Evolutionary conservation across 2,113 vertebrate species (phyloP).

Genomic region (Cardinalis cardinalis): DNA sequence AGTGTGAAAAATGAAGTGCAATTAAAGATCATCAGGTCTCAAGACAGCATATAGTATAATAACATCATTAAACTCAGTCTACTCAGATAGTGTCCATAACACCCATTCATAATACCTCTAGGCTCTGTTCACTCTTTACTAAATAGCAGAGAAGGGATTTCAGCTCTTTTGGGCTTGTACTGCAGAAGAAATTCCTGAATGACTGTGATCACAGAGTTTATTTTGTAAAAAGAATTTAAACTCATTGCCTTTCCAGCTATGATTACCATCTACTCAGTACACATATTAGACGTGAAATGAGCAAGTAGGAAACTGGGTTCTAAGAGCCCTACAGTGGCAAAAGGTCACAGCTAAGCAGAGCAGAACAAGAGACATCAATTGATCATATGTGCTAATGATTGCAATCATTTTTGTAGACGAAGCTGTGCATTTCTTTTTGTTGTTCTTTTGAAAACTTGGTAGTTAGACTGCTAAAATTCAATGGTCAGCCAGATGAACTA

Average conservation of each 20-base stretch:
- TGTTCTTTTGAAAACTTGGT: background rate
- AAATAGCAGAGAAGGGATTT: background rate
- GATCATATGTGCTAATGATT: background rate
- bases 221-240: background rate
- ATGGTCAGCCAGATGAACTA: background rate
- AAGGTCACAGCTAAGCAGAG: background rate
- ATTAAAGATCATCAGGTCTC: background rate
- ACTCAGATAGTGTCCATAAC: background rate
- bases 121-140: background rate
- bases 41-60: background rate
- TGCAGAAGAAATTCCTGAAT: background rate
- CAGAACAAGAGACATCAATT: background rate
- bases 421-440: background rate
- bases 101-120: background rate
- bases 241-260: background rate
- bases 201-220: background rate
- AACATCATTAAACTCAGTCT: accelerated
- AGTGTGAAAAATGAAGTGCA: background rate
- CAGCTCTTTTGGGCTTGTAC: background rate
- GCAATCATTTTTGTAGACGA: background rate
- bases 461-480: background rate
- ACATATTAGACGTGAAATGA: background rate
- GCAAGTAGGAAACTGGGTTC: background rate
- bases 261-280: background rate
- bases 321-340: background rate